Evolutionary conservation across 2,113 vertebrate species (phyloP).

Genomic region (Speoplatyrhinus poulsoni): DNA sequence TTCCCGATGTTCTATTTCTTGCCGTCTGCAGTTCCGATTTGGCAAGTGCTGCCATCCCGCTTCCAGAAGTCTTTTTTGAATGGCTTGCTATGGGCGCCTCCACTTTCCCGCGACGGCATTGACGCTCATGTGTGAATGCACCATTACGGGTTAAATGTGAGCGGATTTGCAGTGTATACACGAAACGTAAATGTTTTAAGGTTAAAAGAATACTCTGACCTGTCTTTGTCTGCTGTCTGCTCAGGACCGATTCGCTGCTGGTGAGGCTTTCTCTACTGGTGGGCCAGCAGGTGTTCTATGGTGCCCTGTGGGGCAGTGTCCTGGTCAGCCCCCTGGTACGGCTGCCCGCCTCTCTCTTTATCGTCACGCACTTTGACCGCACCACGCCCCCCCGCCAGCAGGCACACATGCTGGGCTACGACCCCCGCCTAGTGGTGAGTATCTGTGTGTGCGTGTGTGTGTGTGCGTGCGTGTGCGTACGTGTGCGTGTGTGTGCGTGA

Average conservation of each 20-base stretch:
- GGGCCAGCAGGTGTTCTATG: constrained; percentile 89
- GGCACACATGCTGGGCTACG: constrained; percentile 85
- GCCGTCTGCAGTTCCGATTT: too few relatives aligned
- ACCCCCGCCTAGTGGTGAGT: constrained; percentile 85
- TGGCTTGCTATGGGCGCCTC: too few relatives aligned
- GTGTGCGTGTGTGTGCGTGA: constrained; percentile 6
- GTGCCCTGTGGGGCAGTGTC: constrained; percentile 88
- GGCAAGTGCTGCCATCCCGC: too few relatives aligned
- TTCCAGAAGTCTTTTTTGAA: too few relatives aligned
- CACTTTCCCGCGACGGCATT: too few relatives aligned
- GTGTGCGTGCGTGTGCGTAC: not conserved
- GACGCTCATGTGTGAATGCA: too few relatives aligned
- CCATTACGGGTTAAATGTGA: too few relatives aligned
- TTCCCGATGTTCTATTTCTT: too few relatives aligned
- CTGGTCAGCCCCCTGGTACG: constrained; percentile 84
- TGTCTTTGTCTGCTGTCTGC: constrained; percentile 12
- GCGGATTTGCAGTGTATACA: too few relatives aligned
- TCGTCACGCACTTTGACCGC: constrained; percentile 89
- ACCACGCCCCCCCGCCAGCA: constrained; percentile 77
- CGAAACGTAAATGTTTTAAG: too few relatives aligned
- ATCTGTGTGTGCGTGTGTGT: constrained; percentile 6
- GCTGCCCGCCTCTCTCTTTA: constrained; percentile 89
- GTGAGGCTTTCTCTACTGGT: constrained; percentile 85
- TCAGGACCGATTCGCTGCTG: constrained; percentile 88
- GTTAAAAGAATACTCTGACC: not conserved